Base-by-base conservation (phyloP, 2,797 vertebrate genomes). In the Adrianichthys oophorus region DNA sequence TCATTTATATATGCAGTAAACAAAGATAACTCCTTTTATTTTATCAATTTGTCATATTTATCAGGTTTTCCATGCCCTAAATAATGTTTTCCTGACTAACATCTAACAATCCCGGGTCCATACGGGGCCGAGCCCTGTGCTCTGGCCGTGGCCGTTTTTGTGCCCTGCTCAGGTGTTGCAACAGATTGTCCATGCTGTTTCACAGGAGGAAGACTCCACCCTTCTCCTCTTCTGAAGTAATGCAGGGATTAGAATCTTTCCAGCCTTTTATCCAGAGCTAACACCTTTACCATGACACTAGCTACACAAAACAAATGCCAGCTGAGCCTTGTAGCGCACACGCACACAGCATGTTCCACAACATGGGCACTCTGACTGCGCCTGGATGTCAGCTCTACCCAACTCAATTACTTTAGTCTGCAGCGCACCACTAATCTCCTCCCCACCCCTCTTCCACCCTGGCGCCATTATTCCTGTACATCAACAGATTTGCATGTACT, bases 401-500 rank as follows among this genome's bases (percentile, higher is more conserved):
- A 79, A 91, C 86, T 89, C 85, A 89, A 90, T 88, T 90, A 91
- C 84, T 86, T 81, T 70, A 84, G 81, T 85, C 76, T 79, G 81
- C 70, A 85, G 83, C 80, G 70, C 83, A 83, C 78, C 82, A 78
- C 82, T 87, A 87, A 88, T 90, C 82, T 79, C 64, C 76, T 62
- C 69, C 78, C 73, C 70, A 52, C 57, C 66, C 68, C 72, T 60
- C 65, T 57, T 60, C 64, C 48, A 44, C 73, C 66, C 85, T 55
- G 47, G 61, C 82, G 63, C 89, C 86, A 89, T 92, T 91, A 92
- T 87, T 88, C 76, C 81, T 85, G 81, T 88, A 85, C 85, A 87
- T 91, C 83, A 88, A 86, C 87, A 90, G 84, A 91, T 92, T 91
- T 88, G 79, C 86, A 86, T 88, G 85, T 90, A 86, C 76, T 90